phyloP scores from a whole-genome alignment of 2,888 invertebrate species.

The Actias luna region DNA sequence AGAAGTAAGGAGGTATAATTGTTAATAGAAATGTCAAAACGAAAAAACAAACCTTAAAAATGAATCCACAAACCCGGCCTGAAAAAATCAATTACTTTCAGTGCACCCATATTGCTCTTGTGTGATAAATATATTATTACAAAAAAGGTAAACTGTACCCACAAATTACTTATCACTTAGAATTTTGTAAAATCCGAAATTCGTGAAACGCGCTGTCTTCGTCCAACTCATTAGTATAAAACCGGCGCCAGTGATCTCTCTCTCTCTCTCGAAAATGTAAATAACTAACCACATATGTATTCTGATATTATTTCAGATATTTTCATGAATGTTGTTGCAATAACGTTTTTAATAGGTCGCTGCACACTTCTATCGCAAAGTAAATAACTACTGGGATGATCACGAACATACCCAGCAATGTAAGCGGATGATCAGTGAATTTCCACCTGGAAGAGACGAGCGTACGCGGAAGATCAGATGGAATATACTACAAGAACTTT shows the following conservation, averaged over 20 bases:
- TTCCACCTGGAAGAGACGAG: not conserved
- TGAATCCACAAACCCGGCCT: too few relatives aligned
- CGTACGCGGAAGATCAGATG: not conserved
- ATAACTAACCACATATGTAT: slow-evolving; percentile 21
- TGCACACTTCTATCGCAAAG: not conserved
- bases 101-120: too few relatives aligned
- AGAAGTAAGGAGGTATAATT: too few relatives aligned
- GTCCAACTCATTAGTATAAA: slow-evolving; percentile 31
- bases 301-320: not conserved
- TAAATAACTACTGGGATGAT: too few relatives aligned
- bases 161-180: not conserved
- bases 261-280: slow-evolving; percentile 25
- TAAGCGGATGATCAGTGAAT: not conserved
- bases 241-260: slow-evolving; percentile 31
- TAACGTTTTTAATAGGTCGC: not conserved
- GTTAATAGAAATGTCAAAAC: too few relatives aligned
- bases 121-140: too few relatives aligned
- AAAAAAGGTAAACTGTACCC: too few relatives aligned
- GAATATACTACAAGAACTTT: too few relatives aligned
- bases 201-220: not conserved
- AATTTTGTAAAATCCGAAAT: not conserved
- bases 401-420: not conserved
- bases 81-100: too few relatives aligned
- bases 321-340: not conserved
- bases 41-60: too few relatives aligned